A percentile compares a stretch with the other conserved stretches of the same genome.
Conservation (phyloP, 2,797 vertebrate species). For the Muscicapa striata region DNA sequence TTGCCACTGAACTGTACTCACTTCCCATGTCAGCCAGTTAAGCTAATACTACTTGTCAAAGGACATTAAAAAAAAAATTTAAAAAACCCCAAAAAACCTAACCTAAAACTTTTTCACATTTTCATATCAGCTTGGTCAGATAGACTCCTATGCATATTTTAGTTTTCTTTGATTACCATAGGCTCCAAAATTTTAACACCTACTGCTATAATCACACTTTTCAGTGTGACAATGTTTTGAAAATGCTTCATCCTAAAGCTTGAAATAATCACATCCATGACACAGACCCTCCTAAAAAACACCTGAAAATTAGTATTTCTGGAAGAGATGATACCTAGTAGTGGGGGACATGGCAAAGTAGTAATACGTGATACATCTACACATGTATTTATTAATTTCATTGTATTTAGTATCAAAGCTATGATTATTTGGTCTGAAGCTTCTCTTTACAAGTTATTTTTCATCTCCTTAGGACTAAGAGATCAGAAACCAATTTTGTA, state of each 20-base stretch:
- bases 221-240: neutral
- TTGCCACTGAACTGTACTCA: neutral
- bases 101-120: neutral
- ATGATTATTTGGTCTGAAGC: neutral
- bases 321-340: neutral
- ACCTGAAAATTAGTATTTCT: neutral
- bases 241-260: neutral
- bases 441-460: neutral
- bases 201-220: neutral
- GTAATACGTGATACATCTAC: too few species aligned
- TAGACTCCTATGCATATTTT: neutral
- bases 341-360: neutral
- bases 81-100: accelerated
- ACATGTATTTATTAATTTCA: neutral
- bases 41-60: neutral
- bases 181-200: neutral
- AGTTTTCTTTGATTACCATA: accelerated
- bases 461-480: neutral
- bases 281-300: neutral
- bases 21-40: neutral
- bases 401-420: neutral
- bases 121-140: neutral
- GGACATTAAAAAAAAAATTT: neutral
- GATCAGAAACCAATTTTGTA: neutral
- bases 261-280: neutral